Evolutionary conservation across 2,797 vertebrate species (phyloP), one percentile per base, ranked within the genome.

Genomic region (Cheirogaleus major): DNA sequence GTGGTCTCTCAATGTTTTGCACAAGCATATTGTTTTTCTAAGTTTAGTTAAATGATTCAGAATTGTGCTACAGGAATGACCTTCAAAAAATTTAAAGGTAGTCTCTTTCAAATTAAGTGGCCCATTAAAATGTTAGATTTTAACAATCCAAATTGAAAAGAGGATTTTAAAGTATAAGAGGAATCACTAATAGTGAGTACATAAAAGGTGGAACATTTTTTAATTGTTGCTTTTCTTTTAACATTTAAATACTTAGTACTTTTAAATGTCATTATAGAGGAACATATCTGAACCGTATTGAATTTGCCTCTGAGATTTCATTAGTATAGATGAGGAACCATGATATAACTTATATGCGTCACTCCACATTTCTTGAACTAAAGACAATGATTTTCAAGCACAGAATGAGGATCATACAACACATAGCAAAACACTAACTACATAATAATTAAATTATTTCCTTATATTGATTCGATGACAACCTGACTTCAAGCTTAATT

Each of bases 71-170:
- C 30, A 90, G 72, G 7, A 92, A 90, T 81, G 75, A 82, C 4
- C 22, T 92, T 94, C 25, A 90, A 82, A 95, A 94, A 91, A 89
- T 70, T 90, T 89, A 89, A 95, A 90, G 55, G 32, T 92, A 61
- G 38, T 83, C 73, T 93, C 7, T 69, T 69, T 57, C 57, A 72
- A 94, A 76, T 22, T 92, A 35, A 94, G 50, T 82, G 17, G 1
- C 5, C 25, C 27, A 69, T 18, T 85, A 69, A 88, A 96, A 82
- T 72, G n/a, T 7, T 73, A 17, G 20, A 25, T 73, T 92, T 73
- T 86, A 95, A 57, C 14, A 65, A 91, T 78, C 38, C 13, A 96
- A 63, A 87, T 27, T 78, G 18, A 78, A 96, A 92, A 72, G 13
- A 79, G 55, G 25, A 45, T 43, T 84, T 82, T 63, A 76, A 70